Conservation (phyloP, 1,140 invertebrate species). For the Pinna nobilis region DNA sequence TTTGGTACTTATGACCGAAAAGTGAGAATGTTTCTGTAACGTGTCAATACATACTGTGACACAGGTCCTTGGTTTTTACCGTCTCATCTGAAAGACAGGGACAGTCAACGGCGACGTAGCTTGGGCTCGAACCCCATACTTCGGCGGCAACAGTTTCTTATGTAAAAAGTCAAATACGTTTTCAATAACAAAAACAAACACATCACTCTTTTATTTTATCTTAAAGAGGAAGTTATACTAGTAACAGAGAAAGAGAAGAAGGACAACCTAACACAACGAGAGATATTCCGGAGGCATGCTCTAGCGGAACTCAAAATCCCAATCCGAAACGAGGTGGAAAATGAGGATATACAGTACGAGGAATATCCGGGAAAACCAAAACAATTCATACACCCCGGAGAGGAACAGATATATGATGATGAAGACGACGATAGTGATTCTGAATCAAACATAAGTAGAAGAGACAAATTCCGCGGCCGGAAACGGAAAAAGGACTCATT, state of each 20-base stretch:
- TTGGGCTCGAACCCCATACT: too few relatives aligned
- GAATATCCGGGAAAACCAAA: slow-evolving; percentile 41
- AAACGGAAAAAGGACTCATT: slow-evolving; percentile 20
- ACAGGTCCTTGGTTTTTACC: too few relatives aligned
- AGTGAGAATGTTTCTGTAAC: too few relatives aligned
- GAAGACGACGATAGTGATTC: not conserved
- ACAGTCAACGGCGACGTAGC: too few relatives aligned
- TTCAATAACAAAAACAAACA: not conserved
- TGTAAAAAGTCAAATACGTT: not conserved
- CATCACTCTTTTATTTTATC: not conserved
- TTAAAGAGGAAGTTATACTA: slow-evolving; percentile 32
- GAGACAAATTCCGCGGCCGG: not conserved
- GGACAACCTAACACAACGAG: slow-evolving; percentile 33
- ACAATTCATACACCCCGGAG: slow-evolving; percentile 32
- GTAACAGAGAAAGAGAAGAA: slow-evolving; percentile 48
- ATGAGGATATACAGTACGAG: slow-evolving; percentile 33
- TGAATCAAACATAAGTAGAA: not conserved
- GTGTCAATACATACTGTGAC: too few relatives aligned
- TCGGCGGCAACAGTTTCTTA: too few relatives aligned
- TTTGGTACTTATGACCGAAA: too few relatives aligned
- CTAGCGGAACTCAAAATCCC: slow-evolving; percentile 48
- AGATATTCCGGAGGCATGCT: slow-evolving; percentile 31
- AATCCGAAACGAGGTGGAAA: slow-evolving; percentile 14
- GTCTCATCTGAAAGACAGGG: too few relatives aligned
- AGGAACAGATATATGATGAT: not conserved